phyloP scores from a whole-genome alignment of 2,888 invertebrate species.

The Zygaena filipendulae region DNA sequence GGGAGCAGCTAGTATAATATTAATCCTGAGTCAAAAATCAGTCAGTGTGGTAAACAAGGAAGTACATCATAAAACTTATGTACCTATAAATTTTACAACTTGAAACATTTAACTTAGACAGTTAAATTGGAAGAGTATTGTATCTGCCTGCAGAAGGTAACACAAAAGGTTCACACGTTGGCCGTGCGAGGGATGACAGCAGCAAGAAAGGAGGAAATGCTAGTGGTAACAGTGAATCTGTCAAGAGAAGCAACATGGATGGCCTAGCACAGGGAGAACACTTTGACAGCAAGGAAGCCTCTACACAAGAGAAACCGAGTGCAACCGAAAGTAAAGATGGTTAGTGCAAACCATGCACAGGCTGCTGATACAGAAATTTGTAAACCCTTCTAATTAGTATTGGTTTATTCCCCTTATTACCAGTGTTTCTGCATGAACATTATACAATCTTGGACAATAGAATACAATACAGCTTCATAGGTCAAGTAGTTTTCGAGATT shows the following conservation, averaged over 20 bases:
- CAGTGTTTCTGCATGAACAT: background rate
- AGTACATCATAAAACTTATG: too few relatives aligned
- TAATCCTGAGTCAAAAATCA: too few relatives aligned
- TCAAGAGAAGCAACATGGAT: slow-evolving; percentile 54
- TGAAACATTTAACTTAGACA: too few relatives aligned
- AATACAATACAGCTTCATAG: too few relatives aligned
- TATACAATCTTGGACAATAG: background rate
- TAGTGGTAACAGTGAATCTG: slow-evolving; percentile 38
- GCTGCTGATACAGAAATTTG: background rate
- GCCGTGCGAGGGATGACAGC: slow-evolving; percentile 59
- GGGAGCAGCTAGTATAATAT: too few relatives aligned
- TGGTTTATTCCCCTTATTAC: background rate
- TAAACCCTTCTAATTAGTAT: background rate
- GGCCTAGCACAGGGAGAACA: slow-evolving; percentile 57
- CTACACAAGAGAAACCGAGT: slow-evolving; percentile 40
- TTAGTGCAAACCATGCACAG: slow-evolving; percentile 19
- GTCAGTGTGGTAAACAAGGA: too few relatives aligned
- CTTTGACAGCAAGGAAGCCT: slow-evolving; percentile 49
- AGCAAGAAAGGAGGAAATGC: slow-evolving; percentile 53
- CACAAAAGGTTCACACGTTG: slow-evolving; percentile 42
- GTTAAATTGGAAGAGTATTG: too few relatives aligned
- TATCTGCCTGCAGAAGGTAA: too few relatives aligned
- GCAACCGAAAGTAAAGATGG: slow-evolving; percentile 41
- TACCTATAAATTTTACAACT: too few relatives aligned
- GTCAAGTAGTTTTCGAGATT: too few relatives aligned